Conservation (phyloP, 2,113 vertebrate species). For the Pogona vitticeps region DNA sequence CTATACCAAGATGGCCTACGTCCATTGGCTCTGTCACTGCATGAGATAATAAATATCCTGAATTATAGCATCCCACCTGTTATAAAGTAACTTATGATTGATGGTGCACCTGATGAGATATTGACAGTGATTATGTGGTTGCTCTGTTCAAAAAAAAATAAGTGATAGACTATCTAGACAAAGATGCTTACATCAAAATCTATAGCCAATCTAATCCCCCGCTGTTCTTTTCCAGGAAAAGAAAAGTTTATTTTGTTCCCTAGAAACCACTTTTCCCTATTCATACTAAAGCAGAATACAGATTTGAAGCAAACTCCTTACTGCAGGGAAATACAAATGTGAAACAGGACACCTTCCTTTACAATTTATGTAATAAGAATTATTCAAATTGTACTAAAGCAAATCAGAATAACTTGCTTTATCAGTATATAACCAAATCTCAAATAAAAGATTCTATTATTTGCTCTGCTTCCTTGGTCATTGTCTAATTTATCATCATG, state of each 20-base stretch:
- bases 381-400: neutral
- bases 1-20: conserved; percentile 52
- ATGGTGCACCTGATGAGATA: conserved; percentile 54
- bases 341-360: neutral
- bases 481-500: neutral
- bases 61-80: conserved; percentile 60
- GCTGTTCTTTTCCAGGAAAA: neutral
- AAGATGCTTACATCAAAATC: neutral
- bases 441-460: neutral
- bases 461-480: neutral
- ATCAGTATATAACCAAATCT: neutral
- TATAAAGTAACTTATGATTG: conserved; percentile 62
- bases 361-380: neutral
- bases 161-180: conserved; percentile 33
- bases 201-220: neutral
- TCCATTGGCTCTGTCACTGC: conserved; percentile 56
- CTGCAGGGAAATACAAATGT: neutral
- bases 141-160: conserved; percentile 39
- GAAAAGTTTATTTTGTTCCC: neutral
- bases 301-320: neutral
- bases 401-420: neutral
- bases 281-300: neutral
- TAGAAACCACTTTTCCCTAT: neutral
- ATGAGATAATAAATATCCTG: conserved; percentile 57
- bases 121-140: conserved; percentile 17